Base-by-base conservation (phyloP, 2,113 vertebrate genomes). In the Suricata suricatta region DNA sequence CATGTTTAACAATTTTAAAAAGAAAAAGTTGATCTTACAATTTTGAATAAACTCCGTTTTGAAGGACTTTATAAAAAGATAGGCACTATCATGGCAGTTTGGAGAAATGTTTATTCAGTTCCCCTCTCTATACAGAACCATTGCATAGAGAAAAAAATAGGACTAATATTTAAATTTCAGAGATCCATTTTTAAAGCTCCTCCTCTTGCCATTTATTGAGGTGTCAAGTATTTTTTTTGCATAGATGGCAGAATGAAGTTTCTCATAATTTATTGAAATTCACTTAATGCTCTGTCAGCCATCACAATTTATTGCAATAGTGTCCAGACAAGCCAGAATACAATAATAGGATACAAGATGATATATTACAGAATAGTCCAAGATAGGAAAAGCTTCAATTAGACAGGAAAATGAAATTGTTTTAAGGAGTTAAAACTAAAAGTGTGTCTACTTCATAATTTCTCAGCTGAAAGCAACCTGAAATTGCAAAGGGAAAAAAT, bases 231-330 rank as follows among this genome's bases (percentile, higher is more conserved):
- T 94, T 94, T 90, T 69, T 88, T 90, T 95, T 71, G 38, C 35
- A 94, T 77, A n/a, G 4, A 41, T 97, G 23, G 31, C 81, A 98
- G 87, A 98, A 97, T 88, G 79, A 63, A 98, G 16, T 23, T 66
- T 88, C 66, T 98, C 90, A 98, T 96, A 98, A 98, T 98, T 98
- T 98, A 98, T 96, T 96, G 85, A 96, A 97, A 97, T 98, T 98
- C 95, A 98, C 96, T 98, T 97, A 96, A 88, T 93, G 71, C 44
- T 97, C 93, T 97, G 90, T 96, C 96, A 96, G 72, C 68, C 52
- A 96, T 97, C 82, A 94, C 93, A 94, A 98, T 94, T 98, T 98
- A 97, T 85, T 95, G 7, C 38, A 93, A 47, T 72, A 88, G 87
- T 97, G 82, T 96, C 90, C 31, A 27, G 84, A 98, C 74, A 93